phyloP scores from a whole-genome alignment of 2,888 invertebrate genomes.

The Drymonia ruficornis region DNA sequence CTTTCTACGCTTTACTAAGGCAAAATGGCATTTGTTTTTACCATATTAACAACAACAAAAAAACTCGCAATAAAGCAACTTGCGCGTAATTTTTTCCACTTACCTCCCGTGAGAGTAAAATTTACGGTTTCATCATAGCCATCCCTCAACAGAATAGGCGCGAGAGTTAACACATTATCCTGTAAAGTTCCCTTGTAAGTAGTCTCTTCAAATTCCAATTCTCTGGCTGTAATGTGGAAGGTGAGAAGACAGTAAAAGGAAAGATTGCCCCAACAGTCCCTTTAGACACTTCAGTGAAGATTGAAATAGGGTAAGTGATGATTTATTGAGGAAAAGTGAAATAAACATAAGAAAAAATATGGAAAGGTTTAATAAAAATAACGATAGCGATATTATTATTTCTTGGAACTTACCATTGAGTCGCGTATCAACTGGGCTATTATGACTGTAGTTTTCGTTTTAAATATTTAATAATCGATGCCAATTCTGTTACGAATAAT shows the following conservation, averaged over 20 bases:
- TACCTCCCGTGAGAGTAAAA: constrained; percentile 60
- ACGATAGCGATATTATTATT: neutral
- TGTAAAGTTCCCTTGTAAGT: constrained; percentile 58
- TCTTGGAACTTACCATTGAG: neutral
- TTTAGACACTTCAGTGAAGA: constrained; percentile 4
- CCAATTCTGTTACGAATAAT: too few species aligned
- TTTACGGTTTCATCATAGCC: constrained; percentile 54
- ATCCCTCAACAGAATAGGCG: constrained; percentile 45
- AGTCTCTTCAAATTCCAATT: constrained; percentile 56
- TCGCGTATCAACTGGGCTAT: too few species aligned
- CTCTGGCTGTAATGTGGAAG: constrained; percentile 54
- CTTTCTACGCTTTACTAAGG: too few species aligned
- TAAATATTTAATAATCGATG: neutral
- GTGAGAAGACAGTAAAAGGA: constrained; percentile 27
- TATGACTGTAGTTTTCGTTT: constrained; percentile 36
- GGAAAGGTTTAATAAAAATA: neutral
- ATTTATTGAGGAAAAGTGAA: constrained; percentile 20
- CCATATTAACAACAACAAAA: too few species aligned
- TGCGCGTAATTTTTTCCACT: constrained; percentile 23
- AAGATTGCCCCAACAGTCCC: constrained; percentile 9
- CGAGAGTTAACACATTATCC: constrained; percentile 44
- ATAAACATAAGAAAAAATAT: constrained; percentile 12
- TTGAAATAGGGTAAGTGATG: constrained; percentile 22
- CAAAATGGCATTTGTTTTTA: too few species aligned
- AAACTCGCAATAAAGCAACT: too few species aligned